Base-by-base conservation (phyloP, 2,113 vertebrate genomes). In the Grantiella picta region DNA sequence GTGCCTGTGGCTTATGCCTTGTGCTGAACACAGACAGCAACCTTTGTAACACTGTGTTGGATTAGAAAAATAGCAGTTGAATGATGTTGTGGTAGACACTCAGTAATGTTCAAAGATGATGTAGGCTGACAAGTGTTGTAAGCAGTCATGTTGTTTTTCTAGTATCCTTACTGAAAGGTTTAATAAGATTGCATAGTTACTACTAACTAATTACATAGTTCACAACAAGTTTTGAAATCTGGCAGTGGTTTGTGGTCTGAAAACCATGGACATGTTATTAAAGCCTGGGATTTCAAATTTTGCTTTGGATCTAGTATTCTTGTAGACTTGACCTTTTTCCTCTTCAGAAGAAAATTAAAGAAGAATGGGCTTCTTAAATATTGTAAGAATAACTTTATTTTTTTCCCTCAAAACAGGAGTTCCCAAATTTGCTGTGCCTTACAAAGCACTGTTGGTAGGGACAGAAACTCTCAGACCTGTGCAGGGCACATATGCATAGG, bases 171-270 rank as follows among this genome's bases (percentile, higher is more conserved):
- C 36, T 54, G 33, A 47, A 60, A 50, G 27, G 10, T 85, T 72
- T 86, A 86, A 54, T 83, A 77, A 83, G n/a, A 85, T 73, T 82
- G 54, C 50, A 15, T 84, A 80, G 49, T 76, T 72, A 28, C 40
- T 90, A 21, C 33, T 61, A 71, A 15, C 20, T 81, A 85, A 53
- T 57, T 82, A 64, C 6, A 21, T 12, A 45, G 44, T 61, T 80
- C 77, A 54, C n/a, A 94, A n/a, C 50, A 35, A 12, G 25, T 63
- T 94, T 86, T 92, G 71, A 90, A 96, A 88, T 63, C 22, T 88
- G 53, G 5, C 28, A 35, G 42, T 76, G 31, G 22, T 78, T 82
- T 82, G 69, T 91, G 57, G 50, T 89, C 31, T 75, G 36, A 88
- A 89, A 80, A 13, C 11, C 29, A 35, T 25, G 38, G 60, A 33